Evolutionary conservation across 1,140 invertebrate species (phyloP), one percentile per base, ranked within the genome.

Genomic region (Bombus impatiens): DNA sequence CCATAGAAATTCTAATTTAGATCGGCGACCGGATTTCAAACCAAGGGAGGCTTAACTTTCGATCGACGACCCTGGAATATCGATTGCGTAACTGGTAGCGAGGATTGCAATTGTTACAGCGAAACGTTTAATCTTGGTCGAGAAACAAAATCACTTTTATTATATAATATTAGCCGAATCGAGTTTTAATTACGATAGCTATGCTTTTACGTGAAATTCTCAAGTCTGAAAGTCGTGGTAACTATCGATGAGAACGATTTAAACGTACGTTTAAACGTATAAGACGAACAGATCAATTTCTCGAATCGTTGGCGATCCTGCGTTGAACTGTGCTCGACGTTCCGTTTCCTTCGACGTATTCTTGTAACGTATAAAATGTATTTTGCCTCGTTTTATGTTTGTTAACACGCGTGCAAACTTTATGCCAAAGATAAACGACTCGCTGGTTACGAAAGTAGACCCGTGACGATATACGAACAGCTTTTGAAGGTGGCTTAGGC

Each of bases 1-100:
- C 32, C 25, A 65, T 72, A 44, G 68, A 72, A 80, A 65, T 80
- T 74, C 68, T 25, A 44, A 72, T 65, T 70, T 35, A 40, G 65
- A 57, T 74, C 5, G 35, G 12, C n/a, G 15, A 22, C 15, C 32
- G n/a, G 22, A 40, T 75, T 37, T 53, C 28, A 1, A 75, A n/a
- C 22, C 40, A 25, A n/a, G 18, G 28, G 40, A 74, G 40, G 44
- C 25, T 84, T n/a, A 37, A 65, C 62, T 68, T 78, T 68, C 47
- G 57, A 74, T 10, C 44, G 47, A 44, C 35, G 10, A 28, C 10
- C 3, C 28, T n/a, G 37, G 35, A 62, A 42, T 83, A 42, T 78
- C 87, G 42, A 53, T 79, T 13, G 42, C 32, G n/a, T 68, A 62
- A 77, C 53, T 35, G 35, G 37, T 62, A 22, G 10, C 32, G 12